These are phyloP conservation scores for Deilephila elpenor DNA, from an alignment of 2,888 invertebrate genomes.

Conservation along the genomic window DNA sequence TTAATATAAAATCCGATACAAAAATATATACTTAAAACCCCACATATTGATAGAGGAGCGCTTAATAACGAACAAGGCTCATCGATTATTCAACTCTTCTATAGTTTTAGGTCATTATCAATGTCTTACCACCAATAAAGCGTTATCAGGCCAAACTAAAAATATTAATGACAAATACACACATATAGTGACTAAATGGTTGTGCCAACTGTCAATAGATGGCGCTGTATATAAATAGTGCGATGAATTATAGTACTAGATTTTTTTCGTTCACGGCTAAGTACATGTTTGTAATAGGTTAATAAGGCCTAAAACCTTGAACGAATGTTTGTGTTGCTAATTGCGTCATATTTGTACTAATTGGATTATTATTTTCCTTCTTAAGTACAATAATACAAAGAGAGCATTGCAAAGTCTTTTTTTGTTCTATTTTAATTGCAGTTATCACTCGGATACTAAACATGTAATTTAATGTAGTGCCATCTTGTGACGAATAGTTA, in stretches of 20 bases:
- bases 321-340: background rate
- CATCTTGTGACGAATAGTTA: background rate
- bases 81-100: background rate
- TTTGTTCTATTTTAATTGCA: background rate
- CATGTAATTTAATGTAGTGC: background rate
- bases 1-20: too few relatives aligned
- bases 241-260: too few relatives aligned
- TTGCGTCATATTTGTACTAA: background rate
- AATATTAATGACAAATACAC: background rate
- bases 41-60: background rate
- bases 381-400: background rate
- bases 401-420: background rate
- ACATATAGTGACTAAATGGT: background rate
- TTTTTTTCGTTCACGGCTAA: background rate
- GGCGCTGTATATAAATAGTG: background rate
- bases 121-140: background rate
- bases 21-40: background rate
- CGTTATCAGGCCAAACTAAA: background rate
- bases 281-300: background rate
- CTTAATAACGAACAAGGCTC: background rate
- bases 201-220: background rate
- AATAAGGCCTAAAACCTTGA: conserved; percentile 14
- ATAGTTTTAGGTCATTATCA: background rate
- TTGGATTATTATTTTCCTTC: background rate
- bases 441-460: background rate